Percentiles rank a stretch among this genome's conserved stretches.
These are phyloP conservation scores for Carposina sasakii DNA, from an alignment of 1,140 invertebrate genomes.

Conservation along the genomic window DNA sequence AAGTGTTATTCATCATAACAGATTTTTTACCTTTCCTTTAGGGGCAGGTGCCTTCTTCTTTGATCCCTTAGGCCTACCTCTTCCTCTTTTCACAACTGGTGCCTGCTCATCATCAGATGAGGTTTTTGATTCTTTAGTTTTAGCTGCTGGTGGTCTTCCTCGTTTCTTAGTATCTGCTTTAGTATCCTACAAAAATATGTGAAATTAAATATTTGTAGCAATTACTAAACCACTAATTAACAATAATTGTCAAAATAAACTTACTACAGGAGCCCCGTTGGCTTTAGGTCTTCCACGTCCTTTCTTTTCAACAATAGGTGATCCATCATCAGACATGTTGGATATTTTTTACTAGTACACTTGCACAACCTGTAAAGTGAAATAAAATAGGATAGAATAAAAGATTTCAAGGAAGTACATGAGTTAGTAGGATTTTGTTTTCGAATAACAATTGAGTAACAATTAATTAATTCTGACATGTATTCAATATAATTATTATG, in stretches of 20 bases:
- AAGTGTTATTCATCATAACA: not conserved
- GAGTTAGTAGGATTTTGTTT: too few species aligned
- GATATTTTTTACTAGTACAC: constrained; percentile 19
- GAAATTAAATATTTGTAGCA: not conserved
- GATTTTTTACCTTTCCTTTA: constrained; percentile 64
- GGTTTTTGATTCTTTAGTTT: constrained; percentile 66
- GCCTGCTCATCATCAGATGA: constrained; percentile 71
- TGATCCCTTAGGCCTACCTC: constrained; percentile 70
- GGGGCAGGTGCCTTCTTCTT: constrained; percentile 61
- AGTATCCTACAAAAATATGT: constrained; percentile 39
- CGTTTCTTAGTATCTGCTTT: constrained; percentile 66
- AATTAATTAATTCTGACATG: too few species aligned
- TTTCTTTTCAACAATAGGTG: constrained; percentile 69
- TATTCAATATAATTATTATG: too few species aligned
- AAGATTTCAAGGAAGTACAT: too few species aligned
- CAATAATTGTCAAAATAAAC: constrained; percentile 14
- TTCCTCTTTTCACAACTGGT: constrained; percentile 67
- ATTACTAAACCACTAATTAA: not conserved
- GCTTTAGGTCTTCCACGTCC: constrained; percentile 69
- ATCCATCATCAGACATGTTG: constrained; percentile 71
- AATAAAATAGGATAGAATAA: too few species aligned
- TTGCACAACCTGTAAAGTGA: constrained; percentile 14
- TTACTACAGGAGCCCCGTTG: constrained; percentile 66
- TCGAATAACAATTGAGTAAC: too few species aligned
- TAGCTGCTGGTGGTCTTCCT: constrained; percentile 56